These are phyloP conservation scores for Pemphigus obesinymphae DNA, from an alignment of 1,140 invertebrate genomes.

Conservation along the genomic window DNA sequence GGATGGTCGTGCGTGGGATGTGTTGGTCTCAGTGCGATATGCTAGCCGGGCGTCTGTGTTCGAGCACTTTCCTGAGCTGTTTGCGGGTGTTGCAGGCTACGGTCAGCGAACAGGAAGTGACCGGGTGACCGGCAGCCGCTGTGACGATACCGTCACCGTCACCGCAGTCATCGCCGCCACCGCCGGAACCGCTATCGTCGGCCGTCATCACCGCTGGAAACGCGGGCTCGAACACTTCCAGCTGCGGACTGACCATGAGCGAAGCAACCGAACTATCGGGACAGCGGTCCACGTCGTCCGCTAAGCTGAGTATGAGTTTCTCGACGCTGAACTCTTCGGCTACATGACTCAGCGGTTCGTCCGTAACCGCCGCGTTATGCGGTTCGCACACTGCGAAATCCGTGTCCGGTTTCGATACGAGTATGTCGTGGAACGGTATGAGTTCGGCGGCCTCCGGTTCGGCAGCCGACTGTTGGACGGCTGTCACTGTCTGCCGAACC, in stretches of 20 bases:
- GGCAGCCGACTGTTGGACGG: neutral
- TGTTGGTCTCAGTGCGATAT: conserved; percentile 7
- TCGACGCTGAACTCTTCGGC: conserved; percentile 14
- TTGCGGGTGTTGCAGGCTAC: conserved; percentile 48
- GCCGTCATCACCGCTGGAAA: neutral
- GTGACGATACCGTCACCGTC: neutral
- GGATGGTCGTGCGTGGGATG: too few species aligned
- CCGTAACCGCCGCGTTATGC: neutral
- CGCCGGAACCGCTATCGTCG: too few species aligned
- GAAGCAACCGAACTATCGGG: conserved; percentile 26
- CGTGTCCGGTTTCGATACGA: conserved; percentile 22
- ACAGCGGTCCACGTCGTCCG: neutral
- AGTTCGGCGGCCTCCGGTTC: neutral
- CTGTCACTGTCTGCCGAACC: conserved; percentile 18
- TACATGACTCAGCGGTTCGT: neutral
- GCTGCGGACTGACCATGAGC: conserved; percentile 42
- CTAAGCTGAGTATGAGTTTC: conserved; percentile 20
- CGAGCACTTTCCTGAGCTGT: conserved; percentile 46
- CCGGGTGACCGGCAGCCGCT: neutral
- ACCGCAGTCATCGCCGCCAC: neutral
- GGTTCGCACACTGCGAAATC: conserved; percentile 28
- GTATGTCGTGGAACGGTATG: conserved; percentile 20
- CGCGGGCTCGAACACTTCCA: conserved; percentile 42
- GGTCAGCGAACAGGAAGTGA: conserved; percentile 47
- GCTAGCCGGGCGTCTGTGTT: conserved; percentile 28